phyloP scores from a whole-genome alignment of 2,113 vertebrate species.

The Anarhynchus alexandrinus region DNA sequence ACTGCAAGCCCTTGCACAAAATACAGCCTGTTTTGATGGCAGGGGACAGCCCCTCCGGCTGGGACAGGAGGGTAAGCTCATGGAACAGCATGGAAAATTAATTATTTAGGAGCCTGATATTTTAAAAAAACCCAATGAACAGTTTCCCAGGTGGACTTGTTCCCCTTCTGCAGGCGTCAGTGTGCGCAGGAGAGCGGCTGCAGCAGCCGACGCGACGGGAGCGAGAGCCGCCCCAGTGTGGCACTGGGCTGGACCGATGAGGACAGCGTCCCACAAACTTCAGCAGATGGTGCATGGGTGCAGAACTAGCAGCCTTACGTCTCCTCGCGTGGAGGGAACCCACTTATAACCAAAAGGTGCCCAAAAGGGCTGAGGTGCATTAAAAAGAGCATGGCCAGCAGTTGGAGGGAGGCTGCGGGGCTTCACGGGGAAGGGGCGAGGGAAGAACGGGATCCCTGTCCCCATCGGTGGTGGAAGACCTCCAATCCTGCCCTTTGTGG shows the following conservation, averaged over 20 bases:
- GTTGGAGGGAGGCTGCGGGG: no score
- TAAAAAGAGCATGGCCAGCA: no score
- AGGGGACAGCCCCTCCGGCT: neutral
- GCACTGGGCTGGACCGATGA: neutral
- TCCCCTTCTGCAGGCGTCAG: neutral
- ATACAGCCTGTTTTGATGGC: neutral
- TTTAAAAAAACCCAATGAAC: neutral
- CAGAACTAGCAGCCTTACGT: neutral
- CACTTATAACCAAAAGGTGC: no score
- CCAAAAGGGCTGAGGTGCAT: no score
- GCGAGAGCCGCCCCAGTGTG: neutral
- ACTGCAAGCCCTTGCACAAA: neutral
- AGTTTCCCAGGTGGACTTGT: neutral
- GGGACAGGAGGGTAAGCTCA: neutral
- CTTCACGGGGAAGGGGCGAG: no score
- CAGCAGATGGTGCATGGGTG: neutral
- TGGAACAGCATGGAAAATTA: neutral
- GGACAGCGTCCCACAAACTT: neutral
- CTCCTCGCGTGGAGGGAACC: neutral
- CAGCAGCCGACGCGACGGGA: rapidly evolving
- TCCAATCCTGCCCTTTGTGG: no score
- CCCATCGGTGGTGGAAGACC: no score
- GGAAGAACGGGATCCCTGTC: no score
- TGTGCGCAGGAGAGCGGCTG: neutral
- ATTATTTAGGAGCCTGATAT: neutral